A percentile compares a stretch with the other conserved stretches of the same genome.
Evolutionary conservation across 2,888 invertebrate species (phyloP).

Genomic region (Apoderus coryli): DNA sequence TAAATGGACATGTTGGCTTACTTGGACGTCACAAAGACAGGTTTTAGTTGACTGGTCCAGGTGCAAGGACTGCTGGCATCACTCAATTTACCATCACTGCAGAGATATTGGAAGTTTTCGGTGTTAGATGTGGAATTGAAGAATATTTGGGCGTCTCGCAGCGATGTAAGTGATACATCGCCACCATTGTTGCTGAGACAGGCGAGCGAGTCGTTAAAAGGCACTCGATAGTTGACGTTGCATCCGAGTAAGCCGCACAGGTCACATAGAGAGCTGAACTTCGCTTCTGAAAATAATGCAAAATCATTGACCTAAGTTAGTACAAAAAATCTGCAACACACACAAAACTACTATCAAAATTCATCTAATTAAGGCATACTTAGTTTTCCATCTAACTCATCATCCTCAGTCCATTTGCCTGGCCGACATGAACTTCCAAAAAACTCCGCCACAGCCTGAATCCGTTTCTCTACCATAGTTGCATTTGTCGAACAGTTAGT

Average conservation of each 20-base stretch:
- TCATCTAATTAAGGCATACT: conserved; percentile 36
- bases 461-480: conserved; percentile 43
- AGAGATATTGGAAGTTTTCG: conserved; percentile 24
- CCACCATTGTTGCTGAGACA: conserved; percentile 33
- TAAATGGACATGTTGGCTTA: too few relatives aligned
- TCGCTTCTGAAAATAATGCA: conserved; percentile 16
- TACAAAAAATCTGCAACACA: neutral
- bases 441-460: conserved; percentile 43
- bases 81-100: conserved; percentile 25
- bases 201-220: conserved; percentile 24
- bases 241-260: conserved; percentile 20
- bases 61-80: conserved; percentile 35
- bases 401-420: conserved; percentile 48
- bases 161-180: conserved; percentile 41
- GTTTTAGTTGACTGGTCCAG: conserved; percentile 49
- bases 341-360: neutral
- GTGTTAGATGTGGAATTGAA: conserved; percentile 18
- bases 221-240: conserved; percentile 17
- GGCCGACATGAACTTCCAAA: conserved; percentile 61
- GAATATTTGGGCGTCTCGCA: conserved; percentile 26
- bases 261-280: conserved; percentile 23
- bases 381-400: conserved; percentile 36
- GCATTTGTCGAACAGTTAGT: conserved; percentile 20
- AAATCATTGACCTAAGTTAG: neutral
- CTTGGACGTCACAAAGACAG: conserved; percentile 39